These are phyloP conservation scores for Charaxes varanes DNA, from an alignment of 1,140 invertebrate species.

Conservation along the genomic window DNA sequence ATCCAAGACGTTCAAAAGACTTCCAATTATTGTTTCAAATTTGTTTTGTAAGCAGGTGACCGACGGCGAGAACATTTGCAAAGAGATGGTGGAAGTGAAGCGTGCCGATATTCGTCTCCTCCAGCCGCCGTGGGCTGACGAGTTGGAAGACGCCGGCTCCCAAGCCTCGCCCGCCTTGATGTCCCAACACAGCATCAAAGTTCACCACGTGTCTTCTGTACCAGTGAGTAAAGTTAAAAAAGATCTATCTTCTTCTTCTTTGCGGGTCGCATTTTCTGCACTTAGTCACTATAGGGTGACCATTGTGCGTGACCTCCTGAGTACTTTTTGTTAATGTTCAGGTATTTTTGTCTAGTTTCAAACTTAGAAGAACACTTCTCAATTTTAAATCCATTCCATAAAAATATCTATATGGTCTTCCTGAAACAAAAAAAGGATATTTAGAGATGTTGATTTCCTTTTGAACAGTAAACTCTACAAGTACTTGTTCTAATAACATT, in stretches of 20 bases:
- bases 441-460: neutral
- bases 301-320: too few species aligned
- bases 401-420: conserved; percentile 85
- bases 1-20: too few species aligned
- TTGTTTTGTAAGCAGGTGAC: conserved; percentile 35
- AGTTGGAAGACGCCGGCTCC: conserved; percentile 84
- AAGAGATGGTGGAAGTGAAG: conserved; percentile 78
- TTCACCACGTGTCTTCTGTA: conserved; percentile 35
- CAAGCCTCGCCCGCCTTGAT: conserved; percentile 47
- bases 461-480: neutral
- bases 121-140: conserved; percentile 95
- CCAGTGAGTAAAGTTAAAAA: conserved; percentile 33
- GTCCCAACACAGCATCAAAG: conserved; percentile 43
- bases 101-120: conserved; percentile 92
- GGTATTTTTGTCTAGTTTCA: too few species aligned
- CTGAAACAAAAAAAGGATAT: conserved; percentile 39
- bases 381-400: too few species aligned
- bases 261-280: too few species aligned
- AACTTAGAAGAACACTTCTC: too few species aligned
- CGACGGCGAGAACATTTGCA: conserved; percentile 45
- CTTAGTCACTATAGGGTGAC: too few species aligned
- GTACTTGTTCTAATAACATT: too few species aligned
- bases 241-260: too few species aligned
- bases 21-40: too few species aligned
- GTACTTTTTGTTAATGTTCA: too few species aligned